Base-by-base conservation (phyloP, 1,140 invertebrate species). In the Brachionus rotundiformis region DNA sequence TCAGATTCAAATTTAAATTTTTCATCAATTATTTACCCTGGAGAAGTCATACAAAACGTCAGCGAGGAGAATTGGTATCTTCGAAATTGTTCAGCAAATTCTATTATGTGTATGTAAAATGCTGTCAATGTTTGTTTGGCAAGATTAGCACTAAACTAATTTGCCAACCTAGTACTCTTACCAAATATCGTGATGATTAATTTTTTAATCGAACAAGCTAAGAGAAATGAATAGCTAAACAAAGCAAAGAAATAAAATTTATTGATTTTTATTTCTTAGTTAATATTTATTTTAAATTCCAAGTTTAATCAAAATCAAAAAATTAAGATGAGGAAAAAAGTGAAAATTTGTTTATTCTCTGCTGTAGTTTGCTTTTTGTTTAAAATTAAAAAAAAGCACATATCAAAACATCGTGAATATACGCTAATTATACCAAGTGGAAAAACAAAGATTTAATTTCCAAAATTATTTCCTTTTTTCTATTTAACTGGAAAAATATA, bases 151-250 rank as follows among this genome's bases (percentile, higher is more conserved):
- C 1, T 54, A 54, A 19, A 19, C 23, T 19, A 54, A 23, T 33
- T 63, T 29, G 29, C 61, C 13, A 29, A 7, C 25, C 61, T 13
- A 63, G 61, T 63, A 16, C 11, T 36, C 33, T 68, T 68, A 23
- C 63, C 31, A 68, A 68, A 68, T 68, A 68, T 68, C 63, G 31
- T 68, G 63, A 68, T 68, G 36, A 68, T 68, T 68, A 68, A 68
- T 68, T 68, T 68, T 68, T 68, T 68, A 68, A 68, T 68, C 63
- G 36, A 7, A 6, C 16, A 8, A 33, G 47, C 47, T 54, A 23
- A 1, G 16, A 68, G 63, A 68, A 68, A 68, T 33, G 16, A 68
- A 68, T 33, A 68, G 19, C 29, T 36, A 36, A 68, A 68, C 29
- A 68, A 63, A 63, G 61, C 63, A 68, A 68, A 68, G 63, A 36